Evolutionary conservation across 2,888 invertebrate genomes (phyloP).

Genomic region (Idaea straminata): DNA sequence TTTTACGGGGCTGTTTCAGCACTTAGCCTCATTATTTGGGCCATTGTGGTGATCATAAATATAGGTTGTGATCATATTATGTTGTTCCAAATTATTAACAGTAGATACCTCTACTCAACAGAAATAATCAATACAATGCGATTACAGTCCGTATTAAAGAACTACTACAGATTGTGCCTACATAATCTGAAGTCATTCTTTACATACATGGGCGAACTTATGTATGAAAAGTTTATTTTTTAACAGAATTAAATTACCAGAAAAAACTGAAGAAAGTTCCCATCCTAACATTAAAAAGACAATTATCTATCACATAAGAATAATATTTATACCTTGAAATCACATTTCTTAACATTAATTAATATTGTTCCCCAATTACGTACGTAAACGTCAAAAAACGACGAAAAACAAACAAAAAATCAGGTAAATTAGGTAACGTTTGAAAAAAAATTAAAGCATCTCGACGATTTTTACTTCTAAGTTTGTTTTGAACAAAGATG

Average conservation of each 20-base stretch:
- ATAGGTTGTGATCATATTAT: too few relatives aligned
- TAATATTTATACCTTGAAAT: constrained; percentile 72
- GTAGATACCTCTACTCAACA: too few relatives aligned
- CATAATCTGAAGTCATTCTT: too few relatives aligned
- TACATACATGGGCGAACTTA: not conserved
- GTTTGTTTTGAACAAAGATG: constrained; percentile 76
- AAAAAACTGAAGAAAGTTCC: constrained; percentile 74
- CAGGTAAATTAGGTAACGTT: constrained; percentile 76
- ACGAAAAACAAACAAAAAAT: constrained; percentile 64
- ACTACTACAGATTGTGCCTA: too few relatives aligned
- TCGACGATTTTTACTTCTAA: constrained; percentile 61
- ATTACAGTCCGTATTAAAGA: too few relatives aligned
- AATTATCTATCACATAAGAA: constrained; percentile 76
- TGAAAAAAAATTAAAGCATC: constrained; percentile 71
- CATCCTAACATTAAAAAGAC: constrained; percentile 56
- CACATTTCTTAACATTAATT: constrained; percentile 74
- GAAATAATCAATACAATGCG: too few relatives aligned
- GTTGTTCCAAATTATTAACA: too few relatives aligned
- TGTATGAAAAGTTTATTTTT: not conserved
- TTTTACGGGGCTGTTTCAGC: too few relatives aligned
- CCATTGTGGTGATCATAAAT: too few relatives aligned
- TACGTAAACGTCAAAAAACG: constrained; percentile 54
- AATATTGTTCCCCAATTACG: constrained; percentile 75
- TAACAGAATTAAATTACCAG: constrained; percentile 25
- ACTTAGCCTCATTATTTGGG: too few relatives aligned